Evolutionary conservation across 2,888 invertebrate genomes (phyloP).

Genomic region (Pemphredon lugubris): DNA sequence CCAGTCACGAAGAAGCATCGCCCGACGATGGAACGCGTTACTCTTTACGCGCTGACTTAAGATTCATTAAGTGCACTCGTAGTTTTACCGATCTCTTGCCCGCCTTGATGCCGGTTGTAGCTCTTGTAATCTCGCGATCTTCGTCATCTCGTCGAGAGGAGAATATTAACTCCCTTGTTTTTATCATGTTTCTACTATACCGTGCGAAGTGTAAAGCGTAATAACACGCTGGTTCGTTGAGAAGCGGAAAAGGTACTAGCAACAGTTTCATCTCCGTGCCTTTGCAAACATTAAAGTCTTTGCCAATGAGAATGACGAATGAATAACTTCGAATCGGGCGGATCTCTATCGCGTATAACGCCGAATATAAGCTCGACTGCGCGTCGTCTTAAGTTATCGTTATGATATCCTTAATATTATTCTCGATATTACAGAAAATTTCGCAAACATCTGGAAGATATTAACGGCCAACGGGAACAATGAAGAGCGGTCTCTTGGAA

Average conservation of each 20-base stretch:
- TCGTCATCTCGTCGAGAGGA: not conserved
- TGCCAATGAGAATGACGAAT: no score
- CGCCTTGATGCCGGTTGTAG: not conserved
- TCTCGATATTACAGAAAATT: constrained; percentile 39
- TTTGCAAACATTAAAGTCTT: no score
- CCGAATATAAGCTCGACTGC: no score
- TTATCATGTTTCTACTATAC: not conserved
- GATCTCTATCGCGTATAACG: no score
- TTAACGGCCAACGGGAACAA: constrained; percentile 40
- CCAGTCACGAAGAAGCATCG: constrained; percentile 48
- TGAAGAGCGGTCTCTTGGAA: constrained; percentile 32
- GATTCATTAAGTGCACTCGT: constrained; percentile 13
- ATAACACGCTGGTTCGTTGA: no score
- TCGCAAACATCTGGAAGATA: constrained; percentile 25
- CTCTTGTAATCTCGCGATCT: not conserved
- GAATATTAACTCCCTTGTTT: not conserved
- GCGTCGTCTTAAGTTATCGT: no score
- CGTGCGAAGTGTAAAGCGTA: no score
- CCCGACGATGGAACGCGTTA: not conserved
- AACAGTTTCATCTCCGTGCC: no score
- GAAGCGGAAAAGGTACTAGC: no score
- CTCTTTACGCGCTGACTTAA: constrained; percentile 10
- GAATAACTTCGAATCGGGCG: no score
- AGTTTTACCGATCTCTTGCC: constrained; percentile 4
- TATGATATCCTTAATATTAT: no score